phyloP scores from a whole-genome alignment of 2,797 vertebrate species.

The Tangara arthus region DNA sequence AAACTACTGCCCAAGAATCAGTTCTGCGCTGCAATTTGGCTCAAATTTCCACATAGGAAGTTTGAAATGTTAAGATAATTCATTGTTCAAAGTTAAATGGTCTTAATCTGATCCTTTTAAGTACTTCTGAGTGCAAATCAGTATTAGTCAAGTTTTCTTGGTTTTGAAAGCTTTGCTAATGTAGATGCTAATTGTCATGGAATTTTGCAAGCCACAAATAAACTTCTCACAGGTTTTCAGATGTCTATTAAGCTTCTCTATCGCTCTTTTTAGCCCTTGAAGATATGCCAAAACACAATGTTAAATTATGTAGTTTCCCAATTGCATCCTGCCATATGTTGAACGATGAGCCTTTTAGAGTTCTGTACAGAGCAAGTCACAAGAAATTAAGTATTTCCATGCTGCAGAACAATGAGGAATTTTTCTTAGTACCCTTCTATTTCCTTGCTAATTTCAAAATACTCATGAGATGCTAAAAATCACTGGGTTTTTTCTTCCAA shows the following conservation, averaged over 20 bases:
- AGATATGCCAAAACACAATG: neutral
- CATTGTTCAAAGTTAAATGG: neutral
- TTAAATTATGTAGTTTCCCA: neutral
- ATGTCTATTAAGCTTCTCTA: neutral
- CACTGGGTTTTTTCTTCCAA: neutral
- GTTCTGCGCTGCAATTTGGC: neutral
- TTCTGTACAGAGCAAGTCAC: neutral
- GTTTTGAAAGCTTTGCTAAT: conserved; percentile 11
- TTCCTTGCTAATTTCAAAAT: neutral
- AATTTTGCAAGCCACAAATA: conserved; percentile 22
- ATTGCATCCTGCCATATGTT: neutral
- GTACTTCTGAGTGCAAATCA: neutral
- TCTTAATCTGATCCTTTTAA: conserved; percentile 9
- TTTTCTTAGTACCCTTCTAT: neutral
- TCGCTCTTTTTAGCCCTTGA: conserved; percentile 15
- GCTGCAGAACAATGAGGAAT: neutral
- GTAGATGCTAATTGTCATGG: neutral
- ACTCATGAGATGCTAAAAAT: neutral
- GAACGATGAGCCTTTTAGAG: neutral
- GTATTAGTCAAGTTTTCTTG: neutral
- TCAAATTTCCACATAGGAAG: neutral
- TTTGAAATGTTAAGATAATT: neutral
- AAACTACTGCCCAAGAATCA: neutral
- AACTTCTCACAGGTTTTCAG: conserved; percentile 9
- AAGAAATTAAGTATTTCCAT: neutral